phyloP scores from a whole-genome alignment of 2,888 invertebrate species.

The Torymus tubicola region DNA sequence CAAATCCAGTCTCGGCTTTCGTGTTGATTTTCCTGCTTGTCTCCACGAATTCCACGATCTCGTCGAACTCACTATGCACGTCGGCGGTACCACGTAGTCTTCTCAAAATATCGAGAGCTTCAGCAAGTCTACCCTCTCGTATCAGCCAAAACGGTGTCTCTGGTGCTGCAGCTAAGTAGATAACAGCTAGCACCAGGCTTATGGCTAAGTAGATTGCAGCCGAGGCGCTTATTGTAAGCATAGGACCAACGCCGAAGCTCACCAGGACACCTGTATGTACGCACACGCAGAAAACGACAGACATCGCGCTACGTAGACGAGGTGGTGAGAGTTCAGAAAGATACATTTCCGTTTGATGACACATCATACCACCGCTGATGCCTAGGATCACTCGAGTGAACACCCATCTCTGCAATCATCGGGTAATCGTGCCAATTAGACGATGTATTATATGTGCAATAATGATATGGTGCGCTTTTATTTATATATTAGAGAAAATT shows the following conservation, averaged over 20 bases:
- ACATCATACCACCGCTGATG: conserved; percentile 46
- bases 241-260: conserved; percentile 47
- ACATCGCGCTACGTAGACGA: conserved; percentile 48
- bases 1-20: conserved; percentile 15
- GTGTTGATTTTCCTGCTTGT: neutral
- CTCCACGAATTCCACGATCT: conserved; percentile 51
- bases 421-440: no score
- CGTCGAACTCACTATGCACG: conserved; percentile 50
- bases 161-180: conserved; percentile 33
- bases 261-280: conserved; percentile 55
- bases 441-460: no score
- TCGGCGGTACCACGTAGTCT: conserved; percentile 39
- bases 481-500: no score
- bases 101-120: conserved; percentile 48
- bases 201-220: conserved; percentile 49
- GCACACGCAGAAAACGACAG: conserved; percentile 50
- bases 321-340: conserved; percentile 53
- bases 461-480: no score
- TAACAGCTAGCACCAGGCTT: neutral
- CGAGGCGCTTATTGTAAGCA: conserved; percentile 33
- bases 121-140: conserved; percentile 37
- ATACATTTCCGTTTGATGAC: conserved; percentile 56
- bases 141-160: conserved; percentile 58
- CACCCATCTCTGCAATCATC: conserved; percentile 45
- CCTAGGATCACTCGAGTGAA: conserved; percentile 52